phyloP scores from a whole-genome alignment of 2,113 vertebrate species.

The Spea multiplicata region DNA sequence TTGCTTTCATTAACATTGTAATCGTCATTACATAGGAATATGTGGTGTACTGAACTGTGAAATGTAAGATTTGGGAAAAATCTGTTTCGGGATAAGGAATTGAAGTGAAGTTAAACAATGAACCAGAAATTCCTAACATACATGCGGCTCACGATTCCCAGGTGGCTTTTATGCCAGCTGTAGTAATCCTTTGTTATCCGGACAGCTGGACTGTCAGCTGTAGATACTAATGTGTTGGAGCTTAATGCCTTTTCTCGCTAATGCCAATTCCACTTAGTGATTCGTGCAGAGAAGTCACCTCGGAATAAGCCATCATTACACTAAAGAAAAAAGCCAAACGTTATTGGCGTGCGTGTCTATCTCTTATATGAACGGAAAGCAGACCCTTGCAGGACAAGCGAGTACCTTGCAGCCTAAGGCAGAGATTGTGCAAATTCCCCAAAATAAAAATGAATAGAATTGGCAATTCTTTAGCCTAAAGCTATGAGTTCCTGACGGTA shows the following conservation, averaged over 20 bases:
- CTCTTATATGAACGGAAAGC: not conserved
- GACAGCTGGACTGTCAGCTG: constrained; percentile 28
- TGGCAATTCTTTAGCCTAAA: not conserved
- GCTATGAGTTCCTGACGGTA: not conserved
- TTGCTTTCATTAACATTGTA: too few species aligned
- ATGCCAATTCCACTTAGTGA: constrained; percentile 18
- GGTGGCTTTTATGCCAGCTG: constrained; percentile 12
- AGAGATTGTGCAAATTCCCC: not conserved
- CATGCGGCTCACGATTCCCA: not conserved
- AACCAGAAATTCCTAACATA: not conserved
- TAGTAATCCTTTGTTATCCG: not conserved
- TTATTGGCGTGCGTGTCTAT: not conserved
- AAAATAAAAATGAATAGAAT: not conserved
- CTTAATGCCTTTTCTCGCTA: not conserved
- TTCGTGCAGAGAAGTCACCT: not conserved
- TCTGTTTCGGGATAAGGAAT: too few species aligned
- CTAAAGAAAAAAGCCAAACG: not conserved
- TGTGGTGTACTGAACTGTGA: too few species aligned
- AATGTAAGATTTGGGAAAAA: too few species aligned
- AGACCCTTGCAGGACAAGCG: not conserved
- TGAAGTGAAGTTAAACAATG: too few species aligned
- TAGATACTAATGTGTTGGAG: not conserved
- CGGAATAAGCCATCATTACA: not conserved
- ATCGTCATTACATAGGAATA: too few species aligned
- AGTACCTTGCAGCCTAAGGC: not conserved